These are phyloP conservation scores for Yponomeuta malinellus DNA, from an alignment of 2,888 invertebrate genomes.

Conservation along the genomic window DNA sequence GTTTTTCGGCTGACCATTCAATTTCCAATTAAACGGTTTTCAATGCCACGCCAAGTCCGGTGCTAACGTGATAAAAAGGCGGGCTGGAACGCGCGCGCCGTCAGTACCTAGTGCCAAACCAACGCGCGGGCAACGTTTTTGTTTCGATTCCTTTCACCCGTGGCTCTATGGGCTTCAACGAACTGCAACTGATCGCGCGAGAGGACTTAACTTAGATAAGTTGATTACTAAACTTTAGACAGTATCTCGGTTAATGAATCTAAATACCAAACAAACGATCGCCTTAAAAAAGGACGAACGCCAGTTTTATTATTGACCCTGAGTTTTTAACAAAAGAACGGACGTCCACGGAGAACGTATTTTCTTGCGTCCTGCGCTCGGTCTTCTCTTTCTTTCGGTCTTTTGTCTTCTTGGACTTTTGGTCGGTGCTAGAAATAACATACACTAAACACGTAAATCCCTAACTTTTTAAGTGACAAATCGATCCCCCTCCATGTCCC, in stretches of 20 bases:
- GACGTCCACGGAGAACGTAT: too few species aligned
- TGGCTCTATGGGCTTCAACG: slow-evolving; percentile 48
- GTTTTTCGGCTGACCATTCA: slow-evolving; percentile 61
- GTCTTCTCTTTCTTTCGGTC: too few species aligned
- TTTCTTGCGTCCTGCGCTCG: too few species aligned
- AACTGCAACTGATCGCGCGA: slow-evolving; percentile 48
- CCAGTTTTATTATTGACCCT: neutral
- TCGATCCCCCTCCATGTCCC: neutral
- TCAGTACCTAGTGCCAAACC: slow-evolving; percentile 42
- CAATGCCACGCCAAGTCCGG: slow-evolving; percentile 65
- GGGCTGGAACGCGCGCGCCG: slow-evolving; percentile 58
- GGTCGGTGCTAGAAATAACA: too few species aligned
- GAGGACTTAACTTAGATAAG: slow-evolving; percentile 64
- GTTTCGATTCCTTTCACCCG: slow-evolving; percentile 69
- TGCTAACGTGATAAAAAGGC: slow-evolving; percentile 65
- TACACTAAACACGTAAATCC: too few species aligned
- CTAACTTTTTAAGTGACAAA: neutral
- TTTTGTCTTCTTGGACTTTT: too few species aligned
- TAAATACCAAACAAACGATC: too few species aligned
- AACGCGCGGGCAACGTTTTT: slow-evolving; percentile 59
- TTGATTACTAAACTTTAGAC: slow-evolving; percentile 26
- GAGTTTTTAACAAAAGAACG: neutral
- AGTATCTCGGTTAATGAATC: neutral
- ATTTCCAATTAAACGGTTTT: slow-evolving; percentile 74
- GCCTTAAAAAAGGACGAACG: too few species aligned